Base-by-base conservation (phyloP, 2,888 invertebrate species). In the Panorpa germanica region DNA sequence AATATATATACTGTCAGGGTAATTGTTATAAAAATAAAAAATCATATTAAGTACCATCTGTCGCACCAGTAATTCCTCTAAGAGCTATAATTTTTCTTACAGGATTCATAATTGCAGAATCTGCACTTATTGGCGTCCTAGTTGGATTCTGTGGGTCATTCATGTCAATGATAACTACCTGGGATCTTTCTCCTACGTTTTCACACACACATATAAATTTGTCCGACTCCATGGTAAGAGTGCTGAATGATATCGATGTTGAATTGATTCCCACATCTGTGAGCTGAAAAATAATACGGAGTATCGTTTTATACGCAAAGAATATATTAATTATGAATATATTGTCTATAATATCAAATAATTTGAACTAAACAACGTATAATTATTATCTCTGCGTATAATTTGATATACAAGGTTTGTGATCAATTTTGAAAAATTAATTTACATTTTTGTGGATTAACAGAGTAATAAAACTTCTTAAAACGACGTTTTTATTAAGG, bases 221-320 rank as follows among this genome's bases (percentile, higher is more conserved):
- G 55, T 82, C 81, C 34, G 78, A 78, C 50, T 82, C 81, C 80
- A 82, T 81, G n/a, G 80, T 82, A 45, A 82, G 70, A 35, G 74
- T 75, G 47, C 74, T 73, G 53, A 82, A 82, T 40, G 76, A 73
- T 49, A 82, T 78, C 56, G 74, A 78, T 37, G 70, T 64, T 39
- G 72, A 68, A 52, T 74, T 73, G 52, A 81, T 78, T 36, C 80
- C 78, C 46, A 77, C 70, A 61, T 70, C 72, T 41, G 75, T 71
- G 46, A 81, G 71, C 77, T 80, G 53, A 37, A 60, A 54, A 41
- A 42, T n/a, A n/a, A n/a, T n/a, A n/a, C n/a, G n/a, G n/a, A n/a
- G n/a, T n/a, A n/a, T n/a, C n/a, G n/a, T n/a, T n/a, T n/a, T n/a
- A n/a, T n/a, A n/a, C n/a, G n/a, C n/a, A n/a, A n/a, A n/a, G n/a